Conservation (phyloP, 2,113 vertebrate species). For the Prietella phreatophila region DNA sequence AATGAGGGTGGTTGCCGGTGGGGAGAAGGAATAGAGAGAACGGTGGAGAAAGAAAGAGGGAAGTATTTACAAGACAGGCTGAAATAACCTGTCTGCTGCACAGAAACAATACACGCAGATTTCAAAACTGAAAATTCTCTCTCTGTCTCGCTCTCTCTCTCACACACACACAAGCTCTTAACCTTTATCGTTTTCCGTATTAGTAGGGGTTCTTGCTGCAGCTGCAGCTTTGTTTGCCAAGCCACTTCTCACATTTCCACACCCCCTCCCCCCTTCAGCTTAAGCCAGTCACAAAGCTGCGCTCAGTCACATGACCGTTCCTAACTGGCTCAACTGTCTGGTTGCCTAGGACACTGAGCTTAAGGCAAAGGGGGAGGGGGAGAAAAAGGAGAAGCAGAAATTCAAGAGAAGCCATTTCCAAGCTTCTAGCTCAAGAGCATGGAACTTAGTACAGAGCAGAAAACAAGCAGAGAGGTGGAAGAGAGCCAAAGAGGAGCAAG, state of each 20-base stretch:
- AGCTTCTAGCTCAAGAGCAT: slow-evolving; percentile 63
- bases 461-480: slow-evolving; percentile 20
- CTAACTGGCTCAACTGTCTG: slow-evolving; percentile 87
- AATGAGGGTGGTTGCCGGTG: neutral
- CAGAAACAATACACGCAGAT: neutral
- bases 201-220: slow-evolving; percentile 62
- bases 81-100: neutral
- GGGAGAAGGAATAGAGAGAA: slow-evolving; percentile 8
- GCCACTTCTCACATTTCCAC: slow-evolving; percentile 87
- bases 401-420: slow-evolving; percentile 65
- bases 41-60: neutral
- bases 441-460: slow-evolving; percentile 54
- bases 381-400: slow-evolving; percentile 64
- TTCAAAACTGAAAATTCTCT: neutral
- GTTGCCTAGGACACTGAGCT: slow-evolving; percentile 93
- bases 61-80: neutral
- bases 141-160: neutral
- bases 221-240: slow-evolving; percentile 74
- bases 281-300: slow-evolving; percentile 92
- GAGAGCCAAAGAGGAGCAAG: slow-evolving; percentile 32
- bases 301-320: slow-evolving; percentile 77
- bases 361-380: slow-evolving; percentile 82
- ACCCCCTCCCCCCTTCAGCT: slow-evolving; percentile 77
- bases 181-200: slow-evolving; percentile 58
- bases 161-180: neutral